Evolutionary conservation across 2,797 vertebrate genomes (phyloP).

Genomic region (Sibirionetta formosa): DNA sequence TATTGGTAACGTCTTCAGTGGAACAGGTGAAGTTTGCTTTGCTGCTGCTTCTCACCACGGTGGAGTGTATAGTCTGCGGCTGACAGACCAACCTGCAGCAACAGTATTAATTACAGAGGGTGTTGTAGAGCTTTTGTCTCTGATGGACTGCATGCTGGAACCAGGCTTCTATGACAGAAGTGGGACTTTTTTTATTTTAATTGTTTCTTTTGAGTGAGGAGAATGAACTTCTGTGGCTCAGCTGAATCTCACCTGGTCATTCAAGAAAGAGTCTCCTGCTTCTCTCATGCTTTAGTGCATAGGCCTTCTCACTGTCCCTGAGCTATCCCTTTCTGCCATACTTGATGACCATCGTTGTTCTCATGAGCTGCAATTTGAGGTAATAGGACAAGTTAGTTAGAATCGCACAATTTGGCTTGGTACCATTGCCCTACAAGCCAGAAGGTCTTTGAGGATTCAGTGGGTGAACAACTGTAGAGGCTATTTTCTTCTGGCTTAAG

Average conservation of each 20-base stretch:
- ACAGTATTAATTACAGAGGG: background rate
- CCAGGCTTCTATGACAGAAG: background rate
- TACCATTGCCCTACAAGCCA: background rate
- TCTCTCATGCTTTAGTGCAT: background rate
- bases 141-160: background rate
- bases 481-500: slow-evolving; percentile 33
- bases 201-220: background rate
- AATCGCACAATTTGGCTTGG: background rate
- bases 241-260: background rate
- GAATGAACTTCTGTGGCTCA: background rate
- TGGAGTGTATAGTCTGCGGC: background rate
- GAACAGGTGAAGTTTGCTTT: background rate
- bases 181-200: background rate
- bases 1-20: background rate
- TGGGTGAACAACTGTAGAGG: background rate
- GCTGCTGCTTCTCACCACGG: background rate
- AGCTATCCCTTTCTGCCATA: background rate
- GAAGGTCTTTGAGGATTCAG: background rate
- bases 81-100: background rate
- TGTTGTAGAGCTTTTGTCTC: background rate
- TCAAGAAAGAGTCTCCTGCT: background rate
- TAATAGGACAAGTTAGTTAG: background rate
- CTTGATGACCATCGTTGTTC: background rate
- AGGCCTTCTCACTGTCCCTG: background rate
- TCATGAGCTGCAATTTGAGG: slow-evolving; percentile 26